Base-by-base conservation (phyloP, 2,888 invertebrate species). In the Criorhina ranunculi region DNA sequence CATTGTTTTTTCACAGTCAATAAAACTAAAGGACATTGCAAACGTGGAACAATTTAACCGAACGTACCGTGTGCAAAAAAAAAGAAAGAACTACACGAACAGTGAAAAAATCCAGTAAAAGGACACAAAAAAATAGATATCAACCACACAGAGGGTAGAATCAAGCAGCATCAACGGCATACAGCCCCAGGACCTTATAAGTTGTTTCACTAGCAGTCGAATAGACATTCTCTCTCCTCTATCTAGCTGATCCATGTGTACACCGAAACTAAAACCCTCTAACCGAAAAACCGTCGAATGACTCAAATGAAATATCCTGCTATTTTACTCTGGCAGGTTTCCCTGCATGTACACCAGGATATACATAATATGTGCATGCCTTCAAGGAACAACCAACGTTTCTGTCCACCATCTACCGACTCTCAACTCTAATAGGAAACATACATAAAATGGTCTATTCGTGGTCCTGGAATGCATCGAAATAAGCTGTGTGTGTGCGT, bases 1-100 rank as follows among this genome's bases (percentile, higher is more conserved):
- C 80, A 75, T 80, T 85, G 85, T 85, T 85, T 80, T 80, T 85
- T 85, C 85, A 85, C 85, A 85, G 85, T 76, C 85, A 85, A 85
- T 85, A 85, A 70, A 85, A 85, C 85, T 85, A 76, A 85, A 75
- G 80, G 85, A 85, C 85, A 70, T 75, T 80, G 80, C 76, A 85
- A 85, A 85, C 85, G 85, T 85, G 80, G 33, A 76, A 33, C 80
- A 57, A 85, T 85, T 80, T 80, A 55, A 85, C 44, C 12, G 51
- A 49, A 51, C 57, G 51, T 31, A 64, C 62, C 44, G 33, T 37
- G 37, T 53, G 40, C 42, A 29, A 51, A 9, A 19, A 12, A 37
- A 15, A 66, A 42, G 0, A n/a, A 35, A 9, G 8, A 42, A 72
- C 53, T 62, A 62, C 33, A 49, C 42, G n/a, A n/a, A 5, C 35